phyloP scores from a whole-genome alignment of 2,113 vertebrate species.

The Dendrocopos noguchii region DNA sequence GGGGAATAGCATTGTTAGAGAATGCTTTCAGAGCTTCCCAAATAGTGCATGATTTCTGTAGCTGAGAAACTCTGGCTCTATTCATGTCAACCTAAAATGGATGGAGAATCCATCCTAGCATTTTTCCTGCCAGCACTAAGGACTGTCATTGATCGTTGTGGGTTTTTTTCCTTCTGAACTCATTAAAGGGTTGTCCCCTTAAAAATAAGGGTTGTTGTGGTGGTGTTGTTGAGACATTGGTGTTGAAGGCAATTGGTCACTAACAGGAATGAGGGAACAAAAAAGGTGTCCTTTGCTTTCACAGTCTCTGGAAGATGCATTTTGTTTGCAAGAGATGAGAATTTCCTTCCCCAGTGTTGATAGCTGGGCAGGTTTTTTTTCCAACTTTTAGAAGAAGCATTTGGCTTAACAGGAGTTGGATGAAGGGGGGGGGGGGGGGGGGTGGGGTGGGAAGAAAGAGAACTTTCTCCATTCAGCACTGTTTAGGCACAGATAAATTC shows the following conservation, averaged over 20 bases:
- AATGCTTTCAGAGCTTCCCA: background rate
- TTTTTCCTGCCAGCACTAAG: background rate
- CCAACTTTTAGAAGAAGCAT: conserved; percentile 5
- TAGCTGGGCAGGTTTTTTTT: background rate
- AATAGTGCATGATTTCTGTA: background rate
- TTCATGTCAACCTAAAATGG: conserved; percentile 46
- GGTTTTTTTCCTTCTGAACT: background rate
- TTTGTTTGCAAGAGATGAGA: background rate
- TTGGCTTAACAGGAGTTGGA: conserved; percentile 43
- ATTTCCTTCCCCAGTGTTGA: background rate
- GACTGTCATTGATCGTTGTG: background rate
- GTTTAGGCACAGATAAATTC: conserved; percentile 43
- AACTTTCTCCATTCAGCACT: conserved; percentile 15
- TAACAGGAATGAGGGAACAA: background rate
- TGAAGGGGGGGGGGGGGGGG: background rate
- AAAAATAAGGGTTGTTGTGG: background rate
- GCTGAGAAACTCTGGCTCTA: background rate
- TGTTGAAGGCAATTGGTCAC: background rate
- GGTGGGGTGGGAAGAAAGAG: conserved; percentile 19
- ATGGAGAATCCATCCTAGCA: conserved; percentile 29
- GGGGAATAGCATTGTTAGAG: background rate
- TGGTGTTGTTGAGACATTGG: background rate
- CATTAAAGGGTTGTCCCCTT: background rate
- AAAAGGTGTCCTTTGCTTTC: conserved; percentile 8
- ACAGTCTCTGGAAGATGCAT: background rate